These are phyloP conservation scores for Phyllotis vaccarum DNA, from an alignment of 2,797 vertebrate genomes.

Conservation along the genomic window DNA sequence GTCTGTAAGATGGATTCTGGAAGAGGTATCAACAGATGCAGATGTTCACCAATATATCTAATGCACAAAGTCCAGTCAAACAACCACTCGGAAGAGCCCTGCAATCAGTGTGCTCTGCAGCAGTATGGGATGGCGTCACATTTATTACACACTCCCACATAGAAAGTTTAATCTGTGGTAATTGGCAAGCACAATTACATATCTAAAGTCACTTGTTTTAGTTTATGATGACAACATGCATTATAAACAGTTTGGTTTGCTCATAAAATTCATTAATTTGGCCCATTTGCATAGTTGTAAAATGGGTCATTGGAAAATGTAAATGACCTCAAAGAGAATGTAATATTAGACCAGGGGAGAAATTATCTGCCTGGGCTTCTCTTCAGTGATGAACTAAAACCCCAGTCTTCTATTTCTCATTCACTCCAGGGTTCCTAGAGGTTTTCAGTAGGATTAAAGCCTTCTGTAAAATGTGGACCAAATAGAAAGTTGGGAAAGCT, in stretches of 20 bases:
- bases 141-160: background rate
- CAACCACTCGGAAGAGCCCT: background rate
- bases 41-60: background rate
- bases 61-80: background rate
- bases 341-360: background rate
- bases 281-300: background rate
- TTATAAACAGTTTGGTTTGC: background rate
- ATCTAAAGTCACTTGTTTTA: background rate
- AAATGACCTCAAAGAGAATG: background rate
- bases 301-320: background rate
- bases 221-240: background rate
- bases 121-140: background rate
- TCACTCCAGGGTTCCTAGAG: background rate
- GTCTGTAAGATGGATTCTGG: background rate
- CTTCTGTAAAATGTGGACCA: background rate
- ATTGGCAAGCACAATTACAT: constrained; percentile 1
- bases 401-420: background rate
- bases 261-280: constrained; percentile 2
- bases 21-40: background rate
- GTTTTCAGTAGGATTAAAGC: background rate
- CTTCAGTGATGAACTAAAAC: background rate
- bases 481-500: background rate
- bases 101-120: background rate
- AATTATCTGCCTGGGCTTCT: background rate
- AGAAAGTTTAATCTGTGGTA: background rate